Base-by-base conservation (phyloP, 2,888 invertebrate species). In the Hipparchia sbordonii region DNA sequence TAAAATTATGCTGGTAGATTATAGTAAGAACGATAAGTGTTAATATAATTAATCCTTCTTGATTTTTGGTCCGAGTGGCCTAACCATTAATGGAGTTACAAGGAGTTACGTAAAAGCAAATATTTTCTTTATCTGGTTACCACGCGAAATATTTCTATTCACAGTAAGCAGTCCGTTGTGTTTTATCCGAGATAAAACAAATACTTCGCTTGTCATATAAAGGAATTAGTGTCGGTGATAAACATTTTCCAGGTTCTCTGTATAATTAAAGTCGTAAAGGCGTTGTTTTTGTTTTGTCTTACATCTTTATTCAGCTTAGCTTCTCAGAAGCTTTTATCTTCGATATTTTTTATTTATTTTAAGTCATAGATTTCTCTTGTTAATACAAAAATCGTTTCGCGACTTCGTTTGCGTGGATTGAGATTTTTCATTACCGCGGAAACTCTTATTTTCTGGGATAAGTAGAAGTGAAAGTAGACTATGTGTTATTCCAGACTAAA, bases 11-110 rank as follows among this genome's bases (percentile, higher is more conserved):
- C 13, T 45, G 48, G 46, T 8, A 62, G 3, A 23, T 23, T 10
- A 10, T 13, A 63, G 33, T 10, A 10, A 23, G 9, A 63, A 51
- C 48, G 13, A 13, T 62, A 13, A 51, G 51, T 65, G 23, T 10
- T 63, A 63, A 4, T 33, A 33, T 23, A 33, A 60, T 12, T 48
- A 13, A 48, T 62, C 48, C 3, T 62, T 51, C 33, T 33, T 52
- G 33, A 65, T 65, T 65, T 65, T 65, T 65, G 65, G 65, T 65
- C 65, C 52, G 8, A 52, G 52, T 63, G 65, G 51, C 65, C 51
- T 52, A 56, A 45, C 6, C 56, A n/a, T 54, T 67, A 56, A 56
- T 67, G 56, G 45, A 67, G n/a, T 54, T 52, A 39, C 5, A 4
- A 39, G 23, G 23, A 23, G 23, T 23, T 23, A 65, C 33, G 33